Percentiles rank a stretch among this genome's conserved stretches.
Evolutionary conservation across 2,888 invertebrate genomes (phyloP).

Genomic region (Globia sparganii): DNA sequence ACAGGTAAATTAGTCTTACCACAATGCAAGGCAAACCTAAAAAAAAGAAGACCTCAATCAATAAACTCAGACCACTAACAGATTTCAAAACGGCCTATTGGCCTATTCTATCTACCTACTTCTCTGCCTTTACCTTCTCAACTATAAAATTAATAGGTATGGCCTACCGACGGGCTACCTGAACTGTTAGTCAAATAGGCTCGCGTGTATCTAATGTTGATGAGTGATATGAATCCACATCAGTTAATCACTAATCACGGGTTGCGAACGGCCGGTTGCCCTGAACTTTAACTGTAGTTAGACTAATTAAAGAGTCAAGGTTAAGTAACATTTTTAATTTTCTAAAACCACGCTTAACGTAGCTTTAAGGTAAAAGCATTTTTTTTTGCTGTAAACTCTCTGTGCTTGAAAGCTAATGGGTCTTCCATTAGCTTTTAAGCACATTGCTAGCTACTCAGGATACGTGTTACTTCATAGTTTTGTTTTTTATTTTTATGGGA

Average conservation of each 20-base stretch:
- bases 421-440: slow-evolving; percentile 40
- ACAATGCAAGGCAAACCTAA: background rate
- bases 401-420: slow-evolving; percentile 28
- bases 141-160: background rate
- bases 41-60: background rate
- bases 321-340: background rate
- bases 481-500: background rate
- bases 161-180: background rate
- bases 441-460: slow-evolving; percentile 4
- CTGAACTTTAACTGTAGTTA: slow-evolving; percentile 38
- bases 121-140: background rate
- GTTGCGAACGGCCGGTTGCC: slow-evolving; percentile 12
- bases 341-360: background rate
- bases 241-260: slow-evolving; percentile 34
- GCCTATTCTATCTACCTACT: background rate
- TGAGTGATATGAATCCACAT: slow-evolving; percentile 48
- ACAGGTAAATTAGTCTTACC: too few relatives aligned
- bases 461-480: slow-evolving; percentile 1
- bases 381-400: slow-evolving; percentile 1
- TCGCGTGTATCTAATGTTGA: slow-evolving; percentile 46
- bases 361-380: background rate
- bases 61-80: too few relatives aligned
- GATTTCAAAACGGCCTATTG: background rate
- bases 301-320: slow-evolving; percentile 10
- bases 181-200: background rate